phyloP scores from a whole-genome alignment of 2,113 vertebrate species.

The Pygoscelis adeliae region DNA sequence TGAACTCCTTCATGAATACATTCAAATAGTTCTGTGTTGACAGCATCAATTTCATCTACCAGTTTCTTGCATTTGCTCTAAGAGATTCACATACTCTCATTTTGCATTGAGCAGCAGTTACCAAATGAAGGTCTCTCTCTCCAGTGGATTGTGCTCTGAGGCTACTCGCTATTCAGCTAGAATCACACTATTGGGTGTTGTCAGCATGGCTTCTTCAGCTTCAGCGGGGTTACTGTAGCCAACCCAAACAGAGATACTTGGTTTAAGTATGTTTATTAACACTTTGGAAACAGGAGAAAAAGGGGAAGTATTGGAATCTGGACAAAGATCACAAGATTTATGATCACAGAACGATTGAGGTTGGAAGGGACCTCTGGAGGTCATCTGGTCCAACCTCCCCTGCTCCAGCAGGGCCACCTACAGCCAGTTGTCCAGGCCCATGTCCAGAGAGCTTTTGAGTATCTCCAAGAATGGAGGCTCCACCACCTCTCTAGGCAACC shows the following conservation, averaged over 20 bases:
- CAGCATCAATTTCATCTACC: not conserved
- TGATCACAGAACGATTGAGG: not conserved
- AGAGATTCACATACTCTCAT: not conserved
- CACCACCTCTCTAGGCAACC: not conserved
- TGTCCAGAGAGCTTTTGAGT: not conserved
- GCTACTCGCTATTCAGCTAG: not conserved
- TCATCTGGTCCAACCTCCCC: not conserved
- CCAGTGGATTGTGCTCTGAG: accelerated
- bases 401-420: not conserved
- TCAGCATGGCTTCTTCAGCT: not conserved
- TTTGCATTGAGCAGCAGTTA: not conserved
- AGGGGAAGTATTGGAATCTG: not conserved
- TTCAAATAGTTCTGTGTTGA: not conserved
- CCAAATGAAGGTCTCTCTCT: not conserved
- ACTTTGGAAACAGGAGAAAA: not conserved
- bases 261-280: not conserved
- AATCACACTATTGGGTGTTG: not conserved
- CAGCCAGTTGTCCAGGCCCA: not conserved
- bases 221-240: not conserved
- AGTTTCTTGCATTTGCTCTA: not conserved
- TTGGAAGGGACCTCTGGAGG: not conserved
- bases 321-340: not conserved
- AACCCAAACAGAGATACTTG: not conserved
- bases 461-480: not conserved
- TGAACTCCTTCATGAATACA: not conserved